These are phyloP conservation scores for Hemaris fuciformis DNA, from an alignment of 2,888 invertebrate species.

Conservation along the genomic window DNA sequence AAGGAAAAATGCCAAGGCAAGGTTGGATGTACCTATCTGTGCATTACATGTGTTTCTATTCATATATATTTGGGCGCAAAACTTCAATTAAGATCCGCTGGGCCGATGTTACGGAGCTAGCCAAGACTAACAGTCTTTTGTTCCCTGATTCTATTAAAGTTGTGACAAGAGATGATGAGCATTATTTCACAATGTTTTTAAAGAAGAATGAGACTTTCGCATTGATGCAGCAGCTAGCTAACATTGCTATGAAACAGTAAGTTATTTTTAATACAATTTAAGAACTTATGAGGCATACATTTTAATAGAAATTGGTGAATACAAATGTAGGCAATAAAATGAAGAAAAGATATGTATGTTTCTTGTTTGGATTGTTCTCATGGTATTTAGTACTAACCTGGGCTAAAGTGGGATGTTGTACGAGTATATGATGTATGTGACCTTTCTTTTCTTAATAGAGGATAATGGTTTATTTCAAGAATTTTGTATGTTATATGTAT, in stretches of 20 bases:
- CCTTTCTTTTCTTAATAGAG: too few species aligned
- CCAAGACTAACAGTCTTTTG: slow-evolving; percentile 87
- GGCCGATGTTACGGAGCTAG: slow-evolving; percentile 92
- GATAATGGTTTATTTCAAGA: too few species aligned
- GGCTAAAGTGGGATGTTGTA: too few species aligned
- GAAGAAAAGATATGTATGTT: too few species aligned
- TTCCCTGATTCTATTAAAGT: slow-evolving; percentile 94
- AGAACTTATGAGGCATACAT: too few species aligned
- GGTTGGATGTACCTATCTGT: slow-evolving; percentile 98
- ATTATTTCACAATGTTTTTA: slow-evolving; percentile 95
- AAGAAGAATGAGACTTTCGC: slow-evolving; percentile 94
- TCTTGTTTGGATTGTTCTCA: too few species aligned
- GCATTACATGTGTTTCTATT: slow-evolving; percentile 97
- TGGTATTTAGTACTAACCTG: too few species aligned
- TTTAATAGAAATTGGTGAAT: too few species aligned
- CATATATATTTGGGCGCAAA: slow-evolving; percentile 95
- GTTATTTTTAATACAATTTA: too few species aligned
- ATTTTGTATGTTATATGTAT: too few species aligned
- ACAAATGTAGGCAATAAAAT: too few species aligned
- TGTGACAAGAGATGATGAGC: slow-evolving; percentile 91
- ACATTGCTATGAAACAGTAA: slow-evolving; percentile 97
- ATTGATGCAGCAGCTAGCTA: slow-evolving; percentile 96
- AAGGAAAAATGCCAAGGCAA: slow-evolving; percentile 95
- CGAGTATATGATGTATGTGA: too few species aligned
- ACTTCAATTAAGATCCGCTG: slow-evolving; percentile 93